These are phyloP conservation scores for Aleiodes alternator DNA, from an alignment of 2,888 invertebrate genomes.

Conservation along the genomic window DNA sequence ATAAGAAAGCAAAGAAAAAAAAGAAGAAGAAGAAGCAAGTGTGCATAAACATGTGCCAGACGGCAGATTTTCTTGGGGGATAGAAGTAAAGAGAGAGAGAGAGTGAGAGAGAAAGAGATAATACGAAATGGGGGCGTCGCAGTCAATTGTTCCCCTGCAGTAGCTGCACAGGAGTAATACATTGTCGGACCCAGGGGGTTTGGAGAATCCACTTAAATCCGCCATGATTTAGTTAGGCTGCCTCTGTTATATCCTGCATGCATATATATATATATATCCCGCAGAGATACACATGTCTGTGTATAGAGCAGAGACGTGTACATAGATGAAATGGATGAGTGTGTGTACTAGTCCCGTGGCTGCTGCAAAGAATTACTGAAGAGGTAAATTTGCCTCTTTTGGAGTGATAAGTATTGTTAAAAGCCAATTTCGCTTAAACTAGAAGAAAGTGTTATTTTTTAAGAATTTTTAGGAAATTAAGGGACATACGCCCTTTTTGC, in stretches of 20 bases:
- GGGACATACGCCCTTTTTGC: no score
- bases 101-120: neutral
- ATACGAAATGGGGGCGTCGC: constrained; percentile 45
- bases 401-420: no score
- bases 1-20: constrained; percentile 18
- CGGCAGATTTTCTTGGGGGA: constrained; percentile 45
- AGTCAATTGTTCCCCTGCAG: constrained; percentile 60
- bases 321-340: constrained; percentile 14
- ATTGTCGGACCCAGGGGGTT: constrained; percentile 69
- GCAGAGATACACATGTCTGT: neutral
- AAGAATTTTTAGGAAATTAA: no score
- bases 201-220: constrained; percentile 73
- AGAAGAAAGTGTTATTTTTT: no score
- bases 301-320: neutral
- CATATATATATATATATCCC: neutral
- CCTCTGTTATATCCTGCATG: constrained; percentile 45
- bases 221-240: constrained; percentile 71
- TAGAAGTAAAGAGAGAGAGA: constrained; percentile 11
- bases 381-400: no score
- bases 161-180: constrained; percentile 67
- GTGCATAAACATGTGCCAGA: constrained; percentile 36
- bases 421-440: no score
- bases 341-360: no score
- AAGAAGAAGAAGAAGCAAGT: neutral
- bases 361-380: no score